Evolutionary conservation across 2,888 invertebrate genomes (phyloP).

Genomic region (Oligia fasciuncula): DNA sequence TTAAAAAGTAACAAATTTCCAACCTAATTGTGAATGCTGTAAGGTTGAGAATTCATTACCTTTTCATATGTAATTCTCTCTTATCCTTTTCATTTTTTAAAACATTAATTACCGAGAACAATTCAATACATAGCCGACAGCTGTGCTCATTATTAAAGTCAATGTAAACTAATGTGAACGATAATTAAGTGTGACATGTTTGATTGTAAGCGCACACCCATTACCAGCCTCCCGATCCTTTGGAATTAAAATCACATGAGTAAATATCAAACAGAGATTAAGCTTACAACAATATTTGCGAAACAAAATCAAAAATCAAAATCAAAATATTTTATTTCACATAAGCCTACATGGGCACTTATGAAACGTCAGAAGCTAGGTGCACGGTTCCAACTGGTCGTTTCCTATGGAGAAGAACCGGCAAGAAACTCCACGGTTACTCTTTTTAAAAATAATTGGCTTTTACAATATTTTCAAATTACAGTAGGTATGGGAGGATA

Average conservation of each 20-base stretch:
- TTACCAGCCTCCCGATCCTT: slow-evolving; percentile 20
- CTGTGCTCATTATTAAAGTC: slow-evolving; percentile 1
- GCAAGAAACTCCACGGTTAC: no score
- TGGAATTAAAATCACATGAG: slow-evolving; percentile 3
- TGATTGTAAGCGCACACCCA: slow-evolving; percentile 21
- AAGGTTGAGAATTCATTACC: not conserved
- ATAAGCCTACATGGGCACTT: no score
- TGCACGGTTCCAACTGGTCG: no score
- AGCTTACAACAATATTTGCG: not conserved
- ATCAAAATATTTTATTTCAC: no score
- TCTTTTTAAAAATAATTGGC: no score
- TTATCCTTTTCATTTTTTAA: not conserved
- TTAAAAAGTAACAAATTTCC: not conserved
- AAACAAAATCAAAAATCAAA: not conserved
- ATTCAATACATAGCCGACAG: not conserved
- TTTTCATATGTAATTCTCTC: not conserved
- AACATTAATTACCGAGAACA: not conserved
- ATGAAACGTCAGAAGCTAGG: no score
- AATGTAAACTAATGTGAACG: slow-evolving; percentile 28
- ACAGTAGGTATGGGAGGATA: no score
- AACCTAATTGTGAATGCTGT: not conserved
- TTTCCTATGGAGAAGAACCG: no score
- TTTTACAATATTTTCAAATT: no score
- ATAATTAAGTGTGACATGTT: slow-evolving; percentile 27
- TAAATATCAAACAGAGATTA: slow-evolving; percentile 7